phyloP scores from a whole-genome alignment of 1,140 invertebrate genomes.

The Magallana ariakensis region DNA sequence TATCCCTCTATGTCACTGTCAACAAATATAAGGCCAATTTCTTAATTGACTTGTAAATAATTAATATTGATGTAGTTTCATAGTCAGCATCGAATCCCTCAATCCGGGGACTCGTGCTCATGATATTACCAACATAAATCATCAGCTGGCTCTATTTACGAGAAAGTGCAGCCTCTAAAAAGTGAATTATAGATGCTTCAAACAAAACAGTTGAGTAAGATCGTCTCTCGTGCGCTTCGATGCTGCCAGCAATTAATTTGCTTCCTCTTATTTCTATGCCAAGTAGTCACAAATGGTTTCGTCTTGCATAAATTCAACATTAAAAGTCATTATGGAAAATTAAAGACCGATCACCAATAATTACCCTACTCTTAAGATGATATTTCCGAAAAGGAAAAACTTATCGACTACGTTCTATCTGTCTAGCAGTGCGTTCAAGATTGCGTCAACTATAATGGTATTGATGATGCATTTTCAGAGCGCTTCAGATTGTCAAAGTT shows the following conservation, averaged over 20 bases:
- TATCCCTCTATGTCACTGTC: not conserved
- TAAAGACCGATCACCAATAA: constrained; percentile 9
- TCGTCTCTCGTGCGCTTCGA: not conserved
- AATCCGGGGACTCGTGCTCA: not conserved
- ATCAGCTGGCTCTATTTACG: not conserved
- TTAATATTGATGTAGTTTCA: not conserved
- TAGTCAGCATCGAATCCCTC: not conserved
- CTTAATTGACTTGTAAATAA: constrained; percentile 30
- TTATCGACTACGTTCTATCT: not conserved
- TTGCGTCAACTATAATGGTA: not conserved
- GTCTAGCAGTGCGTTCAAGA: not conserved
- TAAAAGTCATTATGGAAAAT: constrained; percentile 30
- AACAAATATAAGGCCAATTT: constrained; percentile 34
- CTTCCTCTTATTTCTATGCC: constrained; percentile 2
- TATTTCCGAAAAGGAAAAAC: constrained; percentile 4
- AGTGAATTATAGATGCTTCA: constrained; percentile 25
- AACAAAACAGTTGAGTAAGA: not conserved
- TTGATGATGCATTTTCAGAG: constrained; percentile 29
- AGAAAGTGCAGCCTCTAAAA: constrained; percentile 16
- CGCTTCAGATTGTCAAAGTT: not conserved
- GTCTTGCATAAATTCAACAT: constrained; percentile 28
- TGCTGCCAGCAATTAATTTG: constrained; percentile 17
- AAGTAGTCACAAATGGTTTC: constrained; percentile 27
- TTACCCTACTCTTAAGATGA: not conserved
- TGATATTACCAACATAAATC: not conserved